Percentiles rank a stretch among this genome's conserved stretches.
phyloP scores from a whole-genome alignment of 2,888 invertebrate genomes.

The Cyclophora punctaria region DNA sequence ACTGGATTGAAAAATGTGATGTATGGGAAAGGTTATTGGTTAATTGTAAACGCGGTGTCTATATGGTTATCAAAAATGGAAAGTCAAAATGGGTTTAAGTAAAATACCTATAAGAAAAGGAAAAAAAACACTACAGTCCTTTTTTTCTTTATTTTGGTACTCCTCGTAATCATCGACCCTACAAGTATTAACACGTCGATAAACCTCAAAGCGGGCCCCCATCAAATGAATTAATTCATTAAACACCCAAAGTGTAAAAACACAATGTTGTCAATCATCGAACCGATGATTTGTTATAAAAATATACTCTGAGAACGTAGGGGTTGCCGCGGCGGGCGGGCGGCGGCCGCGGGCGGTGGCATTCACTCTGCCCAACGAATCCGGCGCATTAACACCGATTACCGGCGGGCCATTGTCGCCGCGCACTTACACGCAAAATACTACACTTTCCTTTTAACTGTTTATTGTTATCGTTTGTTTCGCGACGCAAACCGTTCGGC shows the following conservation, averaged over 20 bases:
- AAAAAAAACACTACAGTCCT: too few relatives aligned
- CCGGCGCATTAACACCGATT: constrained; percentile 69
- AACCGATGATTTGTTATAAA: constrained; percentile 65
- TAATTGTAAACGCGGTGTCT: too few relatives aligned
- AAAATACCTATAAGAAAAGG: too few relatives aligned
- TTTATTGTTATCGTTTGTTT: constrained; percentile 74
- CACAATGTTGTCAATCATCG: constrained; percentile 59
- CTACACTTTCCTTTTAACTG: constrained; percentile 71
- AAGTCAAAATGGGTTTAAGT: too few relatives aligned
- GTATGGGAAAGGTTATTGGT: too few relatives aligned
- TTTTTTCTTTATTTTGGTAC: too few relatives aligned
- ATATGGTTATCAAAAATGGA: too few relatives aligned
- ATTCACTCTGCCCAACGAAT: constrained; percentile 60
- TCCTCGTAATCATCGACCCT: too few relatives aligned
- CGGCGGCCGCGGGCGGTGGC: constrained; percentile 20
- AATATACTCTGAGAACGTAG: constrained; percentile 32
- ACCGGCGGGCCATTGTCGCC: constrained; percentile 47
- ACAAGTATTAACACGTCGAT: too few relatives aligned
- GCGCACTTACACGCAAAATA: constrained; percentile 61
- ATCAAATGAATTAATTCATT: constrained; percentile 37
- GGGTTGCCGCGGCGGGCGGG: constrained; percentile 23
- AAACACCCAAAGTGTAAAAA: constrained; percentile 37
- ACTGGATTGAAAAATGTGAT: too few relatives aligned
- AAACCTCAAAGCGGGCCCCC: background rate
- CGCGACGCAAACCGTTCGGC: constrained; percentile 65